Percentiles rank a stretch among this genome's conserved stretches.
Evolutionary conservation across 2,113 vertebrate genomes (phyloP).

Genomic region (Pristiophorus japonicus): DNA sequence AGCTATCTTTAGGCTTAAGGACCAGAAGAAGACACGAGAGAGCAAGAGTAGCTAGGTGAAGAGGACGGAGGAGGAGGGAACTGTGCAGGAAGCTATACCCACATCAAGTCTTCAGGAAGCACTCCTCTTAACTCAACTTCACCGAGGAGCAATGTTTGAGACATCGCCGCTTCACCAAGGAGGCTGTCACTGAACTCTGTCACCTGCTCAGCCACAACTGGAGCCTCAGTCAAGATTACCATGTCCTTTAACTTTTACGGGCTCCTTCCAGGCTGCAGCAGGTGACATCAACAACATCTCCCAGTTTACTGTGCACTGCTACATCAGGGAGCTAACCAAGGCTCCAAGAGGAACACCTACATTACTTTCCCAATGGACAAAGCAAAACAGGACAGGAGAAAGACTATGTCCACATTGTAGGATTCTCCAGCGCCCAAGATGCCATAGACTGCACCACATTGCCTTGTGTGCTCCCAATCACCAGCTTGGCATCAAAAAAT

Average conservation of each 20-base stretch:
- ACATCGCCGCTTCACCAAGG: neutral
- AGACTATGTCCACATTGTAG: neutral
- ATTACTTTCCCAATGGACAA: neutral
- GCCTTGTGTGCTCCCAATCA: neutral
- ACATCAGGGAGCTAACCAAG: neutral
- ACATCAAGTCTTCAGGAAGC: too few relatives aligned
- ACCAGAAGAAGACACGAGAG: neutral
- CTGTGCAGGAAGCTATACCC: neutral
- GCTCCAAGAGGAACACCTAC: neutral
- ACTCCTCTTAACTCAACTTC: too few relatives aligned
- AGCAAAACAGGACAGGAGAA: neutral
- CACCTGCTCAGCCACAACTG: too few relatives aligned
- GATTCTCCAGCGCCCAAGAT: neutral
- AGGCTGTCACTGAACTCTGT: too few relatives aligned
- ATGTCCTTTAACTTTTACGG: too few relatives aligned
- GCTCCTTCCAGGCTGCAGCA: neutral
- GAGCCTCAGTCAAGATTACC: too few relatives aligned
- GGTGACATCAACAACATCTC: neutral
- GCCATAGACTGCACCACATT: neutral
- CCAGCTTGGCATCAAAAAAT: neutral
- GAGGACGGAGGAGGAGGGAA: neutral
- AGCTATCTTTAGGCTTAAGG: too few relatives aligned
- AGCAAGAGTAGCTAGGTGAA: neutral
- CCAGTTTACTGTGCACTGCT: neutral
- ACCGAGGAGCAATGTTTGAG: too few relatives aligned